These are phyloP conservation scores for Acropora tenuis DNA, from an alignment of 64 coral and sea anemone species.

Conservation along the genomic window DNA sequence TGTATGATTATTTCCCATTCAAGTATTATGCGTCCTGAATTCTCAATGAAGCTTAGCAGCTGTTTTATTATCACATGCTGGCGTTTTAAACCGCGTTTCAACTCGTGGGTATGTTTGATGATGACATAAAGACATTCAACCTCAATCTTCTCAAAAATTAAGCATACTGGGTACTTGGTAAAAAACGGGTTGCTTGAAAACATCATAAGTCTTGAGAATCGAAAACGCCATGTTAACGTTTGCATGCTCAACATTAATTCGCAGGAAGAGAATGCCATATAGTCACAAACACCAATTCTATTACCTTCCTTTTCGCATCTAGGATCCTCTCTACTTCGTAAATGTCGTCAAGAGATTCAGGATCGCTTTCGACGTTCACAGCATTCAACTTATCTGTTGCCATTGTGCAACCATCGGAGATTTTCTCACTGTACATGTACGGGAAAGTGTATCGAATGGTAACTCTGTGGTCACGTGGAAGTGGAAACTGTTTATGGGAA, in stretches of 20 bases:
- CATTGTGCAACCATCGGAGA: too few relatives aligned
- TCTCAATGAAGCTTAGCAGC: too few relatives aligned
- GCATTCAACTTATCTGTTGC: too few relatives aligned
- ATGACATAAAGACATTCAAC: background rate
- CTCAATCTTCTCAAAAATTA: background rate
- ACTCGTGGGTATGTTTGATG: background rate
- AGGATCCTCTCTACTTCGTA: slow-evolving; percentile 59
- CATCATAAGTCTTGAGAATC: background rate
- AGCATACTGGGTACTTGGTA: background rate
- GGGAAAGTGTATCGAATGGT: too few relatives aligned
- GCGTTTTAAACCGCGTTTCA: background rate
- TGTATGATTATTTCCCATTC: too few relatives aligned
- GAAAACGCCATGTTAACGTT: too few relatives aligned
- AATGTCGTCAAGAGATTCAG: slow-evolving; percentile 7
- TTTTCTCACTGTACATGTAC: too few relatives aligned
- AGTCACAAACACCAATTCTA: background rate
- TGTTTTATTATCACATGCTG: too few relatives aligned
- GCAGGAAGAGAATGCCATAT: background rate
- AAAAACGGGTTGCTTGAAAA: background rate
- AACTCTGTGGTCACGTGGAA: too few relatives aligned
- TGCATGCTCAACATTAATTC: background rate
- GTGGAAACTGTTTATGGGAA: too few relatives aligned
- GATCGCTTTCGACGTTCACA: background rate
- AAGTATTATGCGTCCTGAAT: too few relatives aligned
- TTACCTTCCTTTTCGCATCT: slow-evolving; percentile 46